Evolutionary conservation across 2,113 vertebrate species (phyloP).

Genomic region (Melanerpes aurifrons): DNA sequence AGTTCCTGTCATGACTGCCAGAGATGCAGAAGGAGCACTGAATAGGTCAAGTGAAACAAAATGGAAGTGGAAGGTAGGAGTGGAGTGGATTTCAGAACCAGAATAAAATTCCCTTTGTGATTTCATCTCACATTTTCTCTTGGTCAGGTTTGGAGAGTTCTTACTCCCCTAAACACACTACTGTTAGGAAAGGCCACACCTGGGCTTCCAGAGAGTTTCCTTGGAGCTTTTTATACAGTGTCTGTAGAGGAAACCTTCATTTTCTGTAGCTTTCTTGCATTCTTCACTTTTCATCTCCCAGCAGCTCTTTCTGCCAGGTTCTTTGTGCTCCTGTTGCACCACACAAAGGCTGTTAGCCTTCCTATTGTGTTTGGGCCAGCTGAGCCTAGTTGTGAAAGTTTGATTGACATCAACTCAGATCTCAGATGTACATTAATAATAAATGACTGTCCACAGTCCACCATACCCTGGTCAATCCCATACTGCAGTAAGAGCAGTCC

Average conservation of each 20-base stretch:
- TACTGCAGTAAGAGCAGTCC: background rate
- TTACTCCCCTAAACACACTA: background rate
- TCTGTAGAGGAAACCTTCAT: background rate
- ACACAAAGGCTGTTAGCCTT: background rate
- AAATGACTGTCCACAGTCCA: background rate
- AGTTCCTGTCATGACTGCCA: background rate
- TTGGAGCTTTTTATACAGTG: background rate
- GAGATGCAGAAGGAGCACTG: background rate
- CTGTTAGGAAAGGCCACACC: slow-evolving; percentile 25
- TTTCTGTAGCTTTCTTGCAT: background rate
- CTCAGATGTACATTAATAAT: background rate
- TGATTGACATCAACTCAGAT: background rate
- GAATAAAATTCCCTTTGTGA: background rate
- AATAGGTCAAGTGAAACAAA: background rate
- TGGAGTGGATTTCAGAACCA: background rate
- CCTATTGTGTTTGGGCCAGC: rapidly evolving
- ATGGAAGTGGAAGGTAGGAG: background rate
- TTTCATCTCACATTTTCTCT: slow-evolving; percentile 34
- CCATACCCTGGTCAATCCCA: background rate
- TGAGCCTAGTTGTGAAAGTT: background rate
- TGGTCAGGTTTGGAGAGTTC: background rate
- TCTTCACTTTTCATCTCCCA: background rate
- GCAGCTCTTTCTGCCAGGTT: background rate
- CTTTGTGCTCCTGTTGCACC: background rate
- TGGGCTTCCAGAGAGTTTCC: background rate